Evolutionary conservation across 2,888 invertebrate genomes (phyloP).

Genomic region (Schizaphis graminum): DNA sequence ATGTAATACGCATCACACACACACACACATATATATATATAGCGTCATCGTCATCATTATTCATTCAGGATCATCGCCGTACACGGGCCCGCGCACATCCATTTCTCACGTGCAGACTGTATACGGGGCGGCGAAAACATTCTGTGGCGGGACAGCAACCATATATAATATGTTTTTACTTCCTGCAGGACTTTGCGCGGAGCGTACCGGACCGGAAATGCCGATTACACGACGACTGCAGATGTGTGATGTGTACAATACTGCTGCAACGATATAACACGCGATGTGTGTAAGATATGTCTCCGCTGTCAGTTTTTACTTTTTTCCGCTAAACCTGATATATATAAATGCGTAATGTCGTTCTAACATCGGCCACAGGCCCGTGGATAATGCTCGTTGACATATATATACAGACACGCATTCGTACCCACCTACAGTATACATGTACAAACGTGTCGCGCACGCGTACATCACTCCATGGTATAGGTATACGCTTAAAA

Average conservation of each 20-base stretch:
- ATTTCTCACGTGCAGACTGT: slow-evolving; percentile 51
- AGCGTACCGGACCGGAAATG: slow-evolving; percentile 63
- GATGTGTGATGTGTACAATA: not conserved
- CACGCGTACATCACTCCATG: not conserved
- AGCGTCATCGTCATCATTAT: slow-evolving; percentile 42
- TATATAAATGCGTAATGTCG: not conserved
- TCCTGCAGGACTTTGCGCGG: slow-evolving; percentile 44
- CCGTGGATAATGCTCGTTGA: not conserved
- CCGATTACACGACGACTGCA: slow-evolving; percentile 50
- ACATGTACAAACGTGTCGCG: not conserved
- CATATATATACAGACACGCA: not conserved
- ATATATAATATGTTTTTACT: not conserved
- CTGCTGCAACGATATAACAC: not conserved
- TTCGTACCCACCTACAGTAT: not conserved
- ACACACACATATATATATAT: not conserved
- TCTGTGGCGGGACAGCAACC: not conserved
- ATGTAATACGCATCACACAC: not conserved
- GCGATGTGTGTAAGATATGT: not conserved
- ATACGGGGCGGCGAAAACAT: not conserved
- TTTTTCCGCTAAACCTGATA: not conserved
- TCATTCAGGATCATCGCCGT: slow-evolving; percentile 61
- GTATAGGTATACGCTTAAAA: not conserved
- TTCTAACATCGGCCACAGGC: not conserved
- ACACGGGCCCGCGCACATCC: slow-evolving; percentile 21
- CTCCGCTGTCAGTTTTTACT: not conserved